Base-by-base conservation (phyloP, 2,113 vertebrate species). In the Polypterus bichir region DNA sequence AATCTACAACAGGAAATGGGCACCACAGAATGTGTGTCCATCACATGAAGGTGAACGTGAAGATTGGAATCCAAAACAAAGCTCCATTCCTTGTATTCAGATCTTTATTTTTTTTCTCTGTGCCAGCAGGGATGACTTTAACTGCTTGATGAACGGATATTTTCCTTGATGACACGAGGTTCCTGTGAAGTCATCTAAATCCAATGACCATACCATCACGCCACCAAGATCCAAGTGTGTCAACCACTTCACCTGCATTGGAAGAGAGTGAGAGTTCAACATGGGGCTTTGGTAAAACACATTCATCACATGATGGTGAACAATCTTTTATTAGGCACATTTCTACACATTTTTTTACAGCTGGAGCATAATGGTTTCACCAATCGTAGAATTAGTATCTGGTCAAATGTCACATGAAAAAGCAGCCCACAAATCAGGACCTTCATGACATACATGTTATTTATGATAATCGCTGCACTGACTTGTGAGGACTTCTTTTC, bases 151-250 rank as follows among this genome's bases (percentile, higher is more conserved):
- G 48, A 62, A 51, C 6, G 65, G 60, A 49, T 52, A 66, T 5
- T 10, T 44, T 5, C 49, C 60, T 3, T 59, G 44, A 10, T 57
- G 4, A 48, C 65, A 62, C 48, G 46, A 44, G 3, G 11, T 53
- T 44, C 55, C 60, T 11, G 46, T 44, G 56, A 49, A 58, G 55
- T 64, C 56, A n/a, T 66, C 61, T 10, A 62, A 61, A 45, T 62
- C 65, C 49, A 62, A 49, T 4, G 60, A 62, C 56, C 65, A 62
- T 57, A 54, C 49, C 49, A 62, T 46, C 49, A 48, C 55, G 44
- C 60, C 65, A 5, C 45, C 58, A 49, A 60, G 5, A n/a, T n/a
- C 61, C 60, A 44, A 46, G 8, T 10, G 48, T 49, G 44, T n/a
- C 49, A 66, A 51, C 56, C 48, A 47, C 46, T 7, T 49, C 5